phyloP scores from a whole-genome alignment of 2,113 vertebrate genomes.

The Orcinus orca region DNA sequence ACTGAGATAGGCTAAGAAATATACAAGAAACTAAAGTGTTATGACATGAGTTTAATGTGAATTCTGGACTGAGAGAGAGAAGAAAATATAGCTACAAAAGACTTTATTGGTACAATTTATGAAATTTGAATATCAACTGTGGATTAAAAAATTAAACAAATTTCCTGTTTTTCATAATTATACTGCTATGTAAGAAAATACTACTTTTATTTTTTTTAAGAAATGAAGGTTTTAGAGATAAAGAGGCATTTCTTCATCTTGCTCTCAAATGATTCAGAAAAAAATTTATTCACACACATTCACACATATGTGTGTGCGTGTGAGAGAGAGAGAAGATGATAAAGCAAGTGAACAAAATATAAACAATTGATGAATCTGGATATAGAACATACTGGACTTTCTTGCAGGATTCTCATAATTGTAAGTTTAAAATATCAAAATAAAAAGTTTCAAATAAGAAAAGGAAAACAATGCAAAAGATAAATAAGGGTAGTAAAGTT shows the following conservation, averaged over 20 bases:
- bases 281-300: neutral
- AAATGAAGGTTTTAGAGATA: neutral
- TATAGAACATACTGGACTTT: neutral
- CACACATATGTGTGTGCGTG: neutral
- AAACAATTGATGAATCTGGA: neutral
- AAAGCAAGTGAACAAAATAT: neutral
- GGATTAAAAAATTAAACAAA: neutral
- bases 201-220: neutral
- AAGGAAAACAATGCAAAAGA: neutral
- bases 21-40: neutral
- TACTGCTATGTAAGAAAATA: neutral
- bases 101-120: neutral
- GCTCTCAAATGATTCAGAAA: neutral
- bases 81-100: neutral
- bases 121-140: neutral
- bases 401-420: neutral
- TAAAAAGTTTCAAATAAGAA: neutral
- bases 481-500: neutral
- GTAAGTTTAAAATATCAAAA: neutral
- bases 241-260: neutral
- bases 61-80: neutral
- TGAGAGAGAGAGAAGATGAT: neutral
- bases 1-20: neutral
- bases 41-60: neutral
- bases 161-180: neutral